Base-by-base conservation (phyloP, 2,797 vertebrate genomes). In the Lagocephalus sceleratus region DNA sequence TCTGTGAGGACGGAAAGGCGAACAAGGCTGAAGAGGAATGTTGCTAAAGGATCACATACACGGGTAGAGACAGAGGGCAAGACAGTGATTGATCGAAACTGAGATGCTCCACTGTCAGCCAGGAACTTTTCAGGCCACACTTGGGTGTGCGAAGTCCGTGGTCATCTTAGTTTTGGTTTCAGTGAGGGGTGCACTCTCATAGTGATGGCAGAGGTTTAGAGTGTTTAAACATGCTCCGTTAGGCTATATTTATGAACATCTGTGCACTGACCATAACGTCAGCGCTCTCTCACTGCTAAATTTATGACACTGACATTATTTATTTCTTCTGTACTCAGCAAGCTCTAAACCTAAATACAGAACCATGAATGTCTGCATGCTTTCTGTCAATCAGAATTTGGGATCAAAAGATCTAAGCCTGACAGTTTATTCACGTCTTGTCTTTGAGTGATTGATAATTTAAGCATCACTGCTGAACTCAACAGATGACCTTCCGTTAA, bases 1-100 rank as follows among this genome's bases (percentile, higher is more conserved):
- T 89, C 85, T 87, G 73, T 79, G 72, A 75, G 66, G 78, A 82
- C 29, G 55, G 70, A 38, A 52, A 45, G 44, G 65, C 16, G 20
- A 47, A 52, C 56, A 50, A 39, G 46, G 32, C 17, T 40, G 45
- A 64, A 40, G 49, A 60, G 56, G 46, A 68, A 76, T 73, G 46
- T n/a, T 42, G 40, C 7, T n/a, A 42, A 19, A 42, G n/a, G 17
- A 42, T n/a, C n/a, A n/a, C 40, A 41, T 16, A 41, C 6, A 41
- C 15, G n/a, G 39, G 8, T 2, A 41, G 39, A 41, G 15, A 42
- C 16, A 42, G 40, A 42, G n/a, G 9, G 16, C 16, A 19, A 48
- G 53, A 63, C 60, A 63, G 41, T 41, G 57, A 73, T 47, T 60
- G 54, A 51, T 50, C 62, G 41, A 60, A 51, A 54, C 49, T 51